Percentiles rank a stretch among this genome's conserved stretches.
Evolutionary conservation across 2,113 vertebrate genomes (phyloP).

Genomic region (Pungitius pungitius): DNA sequence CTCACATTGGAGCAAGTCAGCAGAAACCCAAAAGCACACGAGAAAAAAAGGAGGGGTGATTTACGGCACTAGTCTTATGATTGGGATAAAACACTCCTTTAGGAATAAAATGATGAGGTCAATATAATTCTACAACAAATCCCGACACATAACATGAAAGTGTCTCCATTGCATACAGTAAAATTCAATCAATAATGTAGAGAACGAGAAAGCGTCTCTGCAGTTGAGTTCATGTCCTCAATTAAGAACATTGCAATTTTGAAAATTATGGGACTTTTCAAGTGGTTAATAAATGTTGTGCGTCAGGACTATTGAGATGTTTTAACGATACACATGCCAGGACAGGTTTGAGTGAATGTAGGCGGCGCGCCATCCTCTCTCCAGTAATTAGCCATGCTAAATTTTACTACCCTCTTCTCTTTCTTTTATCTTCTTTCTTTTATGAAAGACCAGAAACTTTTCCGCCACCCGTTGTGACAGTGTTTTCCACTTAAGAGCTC

Average conservation of each 20-base stretch:
- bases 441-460: neutral
- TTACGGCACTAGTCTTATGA: neutral
- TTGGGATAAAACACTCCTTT: neutral
- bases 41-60: slow-evolving; percentile 1
- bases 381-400: neutral
- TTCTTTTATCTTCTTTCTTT: too few relatives aligned
- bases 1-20: slow-evolving; percentile 37
- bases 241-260: slow-evolving; percentile 4
- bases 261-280: slow-evolving; percentile 4
- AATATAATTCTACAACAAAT: neutral
- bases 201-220: neutral
- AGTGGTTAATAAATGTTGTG: slow-evolving; percentile 8
- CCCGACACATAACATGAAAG: neutral
- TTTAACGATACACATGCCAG: slow-evolving; percentile 14
- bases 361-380: neutral
- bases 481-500: neutral
- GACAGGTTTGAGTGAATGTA: neutral
- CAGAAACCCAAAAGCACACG: slow-evolving; percentile 2
- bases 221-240: neutral
- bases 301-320: too few relatives aligned
- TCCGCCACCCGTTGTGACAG: too few relatives aligned
- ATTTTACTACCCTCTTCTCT: neutral
- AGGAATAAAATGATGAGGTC: slow-evolving; percentile 5
- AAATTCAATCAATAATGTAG: neutral
- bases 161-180: neutral